These are phyloP conservation scores for Blastomussa wellsi DNA, from an alignment of 92 coral and sea anemone species.

Conservation along the genomic window DNA sequence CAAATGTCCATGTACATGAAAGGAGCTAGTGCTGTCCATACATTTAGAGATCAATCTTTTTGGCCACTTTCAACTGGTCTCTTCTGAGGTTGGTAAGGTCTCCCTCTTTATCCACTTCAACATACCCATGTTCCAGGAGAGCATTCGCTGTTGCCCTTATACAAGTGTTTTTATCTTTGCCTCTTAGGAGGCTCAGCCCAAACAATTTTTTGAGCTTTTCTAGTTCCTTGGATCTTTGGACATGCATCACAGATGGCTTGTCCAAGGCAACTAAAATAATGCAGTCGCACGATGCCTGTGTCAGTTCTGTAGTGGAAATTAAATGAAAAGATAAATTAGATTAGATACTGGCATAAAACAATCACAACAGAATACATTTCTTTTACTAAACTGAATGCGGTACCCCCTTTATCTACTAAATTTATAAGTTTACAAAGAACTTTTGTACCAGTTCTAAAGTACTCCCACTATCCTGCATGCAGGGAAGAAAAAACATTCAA, in stretches of 20 bases:
- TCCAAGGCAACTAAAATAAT: slow-evolving; percentile 9
- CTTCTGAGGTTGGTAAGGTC: slow-evolving; percentile 30
- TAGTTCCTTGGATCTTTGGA: slow-evolving; percentile 7
- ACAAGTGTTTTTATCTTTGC: slow-evolving; percentile 29
- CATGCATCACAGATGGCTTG: not conserved
- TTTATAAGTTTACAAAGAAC: not conserved
- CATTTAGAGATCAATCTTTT: not conserved
- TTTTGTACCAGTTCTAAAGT: not conserved
- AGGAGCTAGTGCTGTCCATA: not conserved
- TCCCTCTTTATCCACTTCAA: slow-evolving; percentile 1
- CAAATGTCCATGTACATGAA: no score
- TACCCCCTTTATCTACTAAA: not conserved
- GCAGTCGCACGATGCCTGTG: slow-evolving; percentile 25
- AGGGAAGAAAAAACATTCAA: not conserved
- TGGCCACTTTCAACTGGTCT: slow-evolving; percentile 6
- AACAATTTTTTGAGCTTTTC: slow-evolving; percentile 20
- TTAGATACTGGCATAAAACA: not conserved
- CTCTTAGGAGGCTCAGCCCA: slow-evolving; percentile 23
- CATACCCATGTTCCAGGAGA: slow-evolving; percentile 31
- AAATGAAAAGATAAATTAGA: slow-evolving; percentile 14
- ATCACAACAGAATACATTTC: not conserved
- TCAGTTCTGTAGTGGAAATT: slow-evolving; percentile 7
- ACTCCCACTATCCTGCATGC: not conserved
- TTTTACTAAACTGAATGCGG: not conserved
- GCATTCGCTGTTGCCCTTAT: slow-evolving; percentile 25